Percentiles rank a stretch among this genome's conserved stretches.
Conservation (phyloP, 92 coral and sea anemone species). For the Isaurus tuberculatus region DNA sequence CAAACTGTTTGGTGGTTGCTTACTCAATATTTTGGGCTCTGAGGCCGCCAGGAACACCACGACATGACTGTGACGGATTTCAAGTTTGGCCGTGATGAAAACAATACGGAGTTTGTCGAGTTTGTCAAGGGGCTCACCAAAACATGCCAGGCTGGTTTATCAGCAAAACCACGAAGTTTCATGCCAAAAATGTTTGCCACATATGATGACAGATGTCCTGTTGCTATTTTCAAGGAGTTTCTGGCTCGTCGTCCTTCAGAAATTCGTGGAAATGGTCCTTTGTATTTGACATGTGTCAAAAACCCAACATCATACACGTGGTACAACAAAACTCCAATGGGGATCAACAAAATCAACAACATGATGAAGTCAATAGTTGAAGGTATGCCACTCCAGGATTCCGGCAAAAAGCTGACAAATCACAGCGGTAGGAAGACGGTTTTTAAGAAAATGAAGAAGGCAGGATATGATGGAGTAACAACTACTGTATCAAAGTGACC, state of each 20-base stretch:
- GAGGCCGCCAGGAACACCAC: conserved; percentile 77
- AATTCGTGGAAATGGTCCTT: conserved; percentile 52
- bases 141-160: conserved; percentile 64
- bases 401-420: conserved; percentile 48
- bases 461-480: conserved; percentile 42
- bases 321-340: conserved; percentile 58
- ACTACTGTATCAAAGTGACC: conserved; percentile 51
- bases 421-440: conserved; percentile 60
- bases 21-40: conserved; percentile 67
- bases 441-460: conserved; percentile 50
- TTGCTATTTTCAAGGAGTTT: conserved; percentile 52
- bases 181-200: conserved; percentile 68
- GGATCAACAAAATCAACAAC: conserved; percentile 50
- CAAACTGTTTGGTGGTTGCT: conserved; percentile 72
- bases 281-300: conserved; percentile 37
- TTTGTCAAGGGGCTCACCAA: conserved; percentile 62
- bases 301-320: no score
- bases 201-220: conserved; percentile 61
- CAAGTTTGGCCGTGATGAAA: conserved; percentile 61
- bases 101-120: conserved; percentile 58
- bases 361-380: no score
- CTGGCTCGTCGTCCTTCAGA: conserved; percentile 53
- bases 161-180: conserved; percentile 54
- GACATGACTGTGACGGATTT: conserved; percentile 71
- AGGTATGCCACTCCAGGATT: no score